Evolutionary conservation across 1,140 invertebrate species (phyloP), one percentile per base, ranked within the genome.

Genomic region (Aphis gossypii): DNA sequence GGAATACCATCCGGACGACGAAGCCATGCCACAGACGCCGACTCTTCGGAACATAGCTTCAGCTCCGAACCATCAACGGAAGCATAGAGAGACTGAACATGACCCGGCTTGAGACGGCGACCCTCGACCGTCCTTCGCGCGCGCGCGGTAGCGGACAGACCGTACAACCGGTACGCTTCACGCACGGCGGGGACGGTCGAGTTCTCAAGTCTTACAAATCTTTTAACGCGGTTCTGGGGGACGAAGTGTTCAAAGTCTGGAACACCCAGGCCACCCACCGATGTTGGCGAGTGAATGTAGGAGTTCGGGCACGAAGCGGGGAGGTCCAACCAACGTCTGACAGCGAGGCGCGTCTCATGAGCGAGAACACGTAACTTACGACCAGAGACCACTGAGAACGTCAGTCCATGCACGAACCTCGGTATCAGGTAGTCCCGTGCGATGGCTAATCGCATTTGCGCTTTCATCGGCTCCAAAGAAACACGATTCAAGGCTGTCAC

Each of bases 61-160:
- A 90, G 21, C 5, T 90, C 35, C 6, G n/a, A 60, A 1, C 88
- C 88, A 25, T 90, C 51, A 20, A 46, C 9, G 11, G 46, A 46
- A 7, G 14, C 46, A 46, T 46, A 11, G 14, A 90, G 21, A 1
- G 20, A 0, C 11, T 56, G 88, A 2, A 9, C 5, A 14, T 41
- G 38, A 11, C 18, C 3, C 1, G 5, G n/a, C 88, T 90, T 41
- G 51, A 41, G n/a, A 9, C 6, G 7, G 20, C 38, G 2, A 9
- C 0, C 23, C 51, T 90, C 88, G 18, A 56, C 0, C 21, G 88
- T 6, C 7, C 8, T 1, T 1, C 20, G 48, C 1, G 38, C 46
- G 11, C 8, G 23, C n/a, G 9, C 30, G 0, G 2, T 25, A 0
- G 46, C 25, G 9, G 23, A 1, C 8, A 1, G 7, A 0, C 44